Percentiles rank a stretch among this genome's conserved stretches.
Evolutionary conservation across 1,140 invertebrate genomes (phyloP).

Genomic region (Piezodorus guildinii): DNA sequence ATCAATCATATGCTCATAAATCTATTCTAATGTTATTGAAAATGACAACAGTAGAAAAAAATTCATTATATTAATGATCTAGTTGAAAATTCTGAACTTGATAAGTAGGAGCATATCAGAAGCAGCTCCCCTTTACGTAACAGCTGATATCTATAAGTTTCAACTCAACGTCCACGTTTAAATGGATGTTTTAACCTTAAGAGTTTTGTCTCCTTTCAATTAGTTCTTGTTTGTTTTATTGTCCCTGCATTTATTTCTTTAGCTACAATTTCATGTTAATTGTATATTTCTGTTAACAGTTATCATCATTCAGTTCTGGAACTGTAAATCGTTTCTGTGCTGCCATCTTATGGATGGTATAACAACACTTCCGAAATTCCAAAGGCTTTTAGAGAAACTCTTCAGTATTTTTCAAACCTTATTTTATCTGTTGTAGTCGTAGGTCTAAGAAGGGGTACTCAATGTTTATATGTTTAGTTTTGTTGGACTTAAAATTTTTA

Average conservation of each 20-base stretch:
- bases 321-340: neutral
- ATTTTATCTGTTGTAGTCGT: neutral
- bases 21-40: too few species aligned
- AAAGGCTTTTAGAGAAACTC: slow-evolving; percentile 10
- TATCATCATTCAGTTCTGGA: slow-evolving; percentile 22
- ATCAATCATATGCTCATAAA: too few species aligned
- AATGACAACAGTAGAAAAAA: too few species aligned
- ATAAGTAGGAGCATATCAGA: too few species aligned
- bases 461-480: neutral
- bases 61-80: too few species aligned
- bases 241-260: neutral
- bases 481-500: neutral
- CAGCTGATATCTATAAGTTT: neutral
- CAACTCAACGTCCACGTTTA: neutral
- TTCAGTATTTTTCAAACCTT: neutral
- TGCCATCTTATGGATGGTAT: neutral
- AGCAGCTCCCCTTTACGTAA: too few species aligned
- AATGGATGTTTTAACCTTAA: neutral
- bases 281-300: slow-evolving; percentile 20
- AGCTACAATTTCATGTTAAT: neutral
- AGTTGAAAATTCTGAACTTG: neutral
- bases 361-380: slow-evolving; percentile 6
- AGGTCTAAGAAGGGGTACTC: neutral
- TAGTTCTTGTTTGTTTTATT: neutral
- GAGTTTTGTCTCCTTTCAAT: neutral